Percentiles rank a stretch among this genome's conserved stretches.
phyloP scores from a whole-genome alignment of 1,140 invertebrate genomes.

The Ceratosolen fusciceps region DNA sequence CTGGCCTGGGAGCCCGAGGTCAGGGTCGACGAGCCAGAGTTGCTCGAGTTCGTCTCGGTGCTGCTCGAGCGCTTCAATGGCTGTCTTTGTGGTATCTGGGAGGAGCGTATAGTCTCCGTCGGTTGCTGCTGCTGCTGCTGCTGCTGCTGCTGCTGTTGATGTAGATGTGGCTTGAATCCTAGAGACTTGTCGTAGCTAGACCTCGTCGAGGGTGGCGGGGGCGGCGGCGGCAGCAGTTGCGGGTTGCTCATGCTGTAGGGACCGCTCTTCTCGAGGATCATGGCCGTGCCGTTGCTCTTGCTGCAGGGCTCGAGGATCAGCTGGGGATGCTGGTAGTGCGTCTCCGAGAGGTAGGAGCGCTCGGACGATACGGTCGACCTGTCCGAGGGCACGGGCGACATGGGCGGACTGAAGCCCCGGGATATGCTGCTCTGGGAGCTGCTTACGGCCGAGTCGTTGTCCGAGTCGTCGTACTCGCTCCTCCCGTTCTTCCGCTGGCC shows the following conservation, averaged over 20 bases:
- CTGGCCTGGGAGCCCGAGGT: conserved; percentile 80
- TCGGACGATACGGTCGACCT: conserved; percentile 63
- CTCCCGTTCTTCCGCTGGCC: conserved; percentile 16
- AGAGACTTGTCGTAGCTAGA: conserved; percentile 70
- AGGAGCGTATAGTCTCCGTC: conserved; percentile 23
- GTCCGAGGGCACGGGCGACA: conserved; percentile 70
- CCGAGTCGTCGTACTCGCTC: conserved; percentile 79
- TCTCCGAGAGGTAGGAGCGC: conserved; percentile 59
- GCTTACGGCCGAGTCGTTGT: conserved; percentile 89
- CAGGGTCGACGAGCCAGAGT: conserved; percentile 72
- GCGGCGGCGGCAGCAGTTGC: not conserved
- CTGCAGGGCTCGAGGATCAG: conserved; percentile 53
- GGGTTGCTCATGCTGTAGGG: conserved; percentile 20
- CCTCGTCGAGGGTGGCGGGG: conserved; percentile 55
- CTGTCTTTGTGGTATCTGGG: conserved; percentile 74
- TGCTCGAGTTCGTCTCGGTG: conserved; percentile 59
- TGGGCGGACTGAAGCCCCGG: conserved; percentile 77
- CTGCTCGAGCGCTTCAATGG: conserved; percentile 60
- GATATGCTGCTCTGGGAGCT: conserved; percentile 81
- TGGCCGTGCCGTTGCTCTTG: conserved; percentile 44
- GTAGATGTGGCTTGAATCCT: conserved; percentile 59
- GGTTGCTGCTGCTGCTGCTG: conserved; percentile 46
- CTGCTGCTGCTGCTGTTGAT: conserved; percentile 50
- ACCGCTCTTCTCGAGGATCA: conserved; percentile 32
- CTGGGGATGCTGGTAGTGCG: conserved; percentile 53